Base-by-base conservation (phyloP, 2,797 vertebrate genomes). In the Ammospiza maritima region DNA sequence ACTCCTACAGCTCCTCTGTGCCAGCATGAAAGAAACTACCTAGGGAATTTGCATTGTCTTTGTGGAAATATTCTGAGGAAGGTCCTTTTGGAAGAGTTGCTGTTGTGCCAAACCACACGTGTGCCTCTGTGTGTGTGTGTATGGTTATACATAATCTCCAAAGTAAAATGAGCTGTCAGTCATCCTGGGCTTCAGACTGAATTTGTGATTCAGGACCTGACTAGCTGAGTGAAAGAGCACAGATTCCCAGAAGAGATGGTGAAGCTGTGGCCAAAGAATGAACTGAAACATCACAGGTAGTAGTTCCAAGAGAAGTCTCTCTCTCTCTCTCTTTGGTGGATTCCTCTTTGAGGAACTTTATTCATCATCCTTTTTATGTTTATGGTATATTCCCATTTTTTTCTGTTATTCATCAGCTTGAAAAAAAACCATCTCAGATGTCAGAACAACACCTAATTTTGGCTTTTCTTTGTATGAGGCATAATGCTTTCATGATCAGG, bases 251-350 rank as follows among this genome's bases (percentile, higher is more conserved):
- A 78, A 89, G 89, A 78, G 53, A 29, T 58, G 45, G 29, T 38
- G 38, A 88, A 90, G n/a, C 50, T 90, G 51, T 81, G 81, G 89
- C 88, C 67, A 89, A 85, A 92, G 81, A 79, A 69, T 80, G 86
- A 89, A 56, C 36, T 85, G 88, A 89, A 94, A 64, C 66, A 77
- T 94, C 60, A 75, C 34, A 85, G 58, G 32, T 72, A 34, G n/a
- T n/a, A 78, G 64, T 88, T 87, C 75, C 50, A 42, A 53, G 44
- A 84, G 60, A 53, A 60, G 22, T 38, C n/a, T 58, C 30, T 75
- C 47, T 75, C 47, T 58, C 47, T 69, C 1, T 71, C 51, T 76
- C 60, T 94, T 62, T 66, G 62, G 34, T 36, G 29, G 40, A 47
- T 91, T 89, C 11, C n/a, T 89, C 15, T 81, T 54, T 70, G 74